Conservation (phyloP, 2,888 invertebrate genomes). For the Athetis lepigone region DNA sequence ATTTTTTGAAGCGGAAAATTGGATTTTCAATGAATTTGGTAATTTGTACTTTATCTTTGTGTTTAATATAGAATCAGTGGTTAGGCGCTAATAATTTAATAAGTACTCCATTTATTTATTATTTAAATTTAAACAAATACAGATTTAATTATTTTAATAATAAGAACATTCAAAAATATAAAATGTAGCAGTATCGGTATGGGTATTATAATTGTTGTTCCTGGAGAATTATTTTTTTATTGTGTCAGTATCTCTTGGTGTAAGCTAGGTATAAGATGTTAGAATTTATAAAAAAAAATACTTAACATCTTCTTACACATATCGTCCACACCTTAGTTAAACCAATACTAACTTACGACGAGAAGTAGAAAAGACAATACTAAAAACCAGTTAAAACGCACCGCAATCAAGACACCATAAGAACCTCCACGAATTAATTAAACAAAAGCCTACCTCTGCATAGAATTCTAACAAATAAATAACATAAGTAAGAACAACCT, state of each 20-base stretch:
- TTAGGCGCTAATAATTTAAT: background rate
- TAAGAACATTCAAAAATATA: too few species aligned
- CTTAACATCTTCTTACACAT: too few species aligned
- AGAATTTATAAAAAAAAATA: too few species aligned
- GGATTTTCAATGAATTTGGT: background rate
- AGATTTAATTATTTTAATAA: too few species aligned
- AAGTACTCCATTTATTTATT: too few species aligned
- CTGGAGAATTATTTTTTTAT: too few species aligned
- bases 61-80: background rate
- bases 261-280: too few species aligned
- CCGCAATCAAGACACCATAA: background rate
- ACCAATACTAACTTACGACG: background rate
- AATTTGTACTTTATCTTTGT: background rate
- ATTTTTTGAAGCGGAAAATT: constrained; percentile 19
- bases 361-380: background rate
- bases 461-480: constrained; percentile 13
- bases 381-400: background rate
- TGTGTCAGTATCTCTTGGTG: too few species aligned
- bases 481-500: constrained; percentile 9
- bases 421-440: constrained; percentile 15
- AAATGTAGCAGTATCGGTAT: too few species aligned
- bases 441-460: background rate
- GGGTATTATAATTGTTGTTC: too few species aligned
- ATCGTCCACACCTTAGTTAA: background rate
- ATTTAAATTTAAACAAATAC: too few species aligned